Base-by-base conservation (phyloP, 2,888 invertebrate species). In the Drosophila anomelani region DNA sequence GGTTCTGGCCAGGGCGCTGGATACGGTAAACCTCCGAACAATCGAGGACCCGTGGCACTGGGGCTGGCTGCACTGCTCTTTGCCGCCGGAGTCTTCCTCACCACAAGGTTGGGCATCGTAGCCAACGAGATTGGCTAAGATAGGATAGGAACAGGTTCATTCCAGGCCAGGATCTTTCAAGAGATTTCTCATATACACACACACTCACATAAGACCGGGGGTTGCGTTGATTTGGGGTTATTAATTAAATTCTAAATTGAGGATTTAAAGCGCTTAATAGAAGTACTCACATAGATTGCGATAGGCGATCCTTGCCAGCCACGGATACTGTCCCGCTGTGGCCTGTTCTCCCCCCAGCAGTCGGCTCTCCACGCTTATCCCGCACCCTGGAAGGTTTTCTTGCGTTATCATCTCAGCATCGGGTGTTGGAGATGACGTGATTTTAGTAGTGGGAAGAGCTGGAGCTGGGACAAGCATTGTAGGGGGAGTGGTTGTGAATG, bases 311-410 rank as follows among this genome's bases (percentile, higher is more conserved):
- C 93, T 91, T 0, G 93, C 93, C 93, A 94, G 94, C 95, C 95
- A 95, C 0, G 95, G 94, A 82, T 93, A 95, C 76, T 94, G 94
- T 26, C 93, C 94, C 1, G 93, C 83, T 3, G 20, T 34, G 1
- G 93, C 93, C 43, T 89, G 87, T 51, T 93, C 91, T 0, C 94
- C 94, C 1, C 93, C 94, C 20, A 93, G 79, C 29, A 94, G 93
- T 54, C 93, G 92, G 10, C 86, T 86, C 60, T 75, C 80, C 15
- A 92, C 58, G 12, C 91, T 91, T 10, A 91, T 72, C 6, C 93
- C 92, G 72, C 92, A 93, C 44, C 80, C 76, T 5, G 78, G 63
- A 0, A 73, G 39, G 63, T 90, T 91, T 2, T 85, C 68, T 8
- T 73, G 41, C 2, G 2, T 4, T 3, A 12, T 5, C 23, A 5